Base-by-base conservation (phyloP, 2,888 invertebrate species). In the Acrobasis suavella region DNA sequence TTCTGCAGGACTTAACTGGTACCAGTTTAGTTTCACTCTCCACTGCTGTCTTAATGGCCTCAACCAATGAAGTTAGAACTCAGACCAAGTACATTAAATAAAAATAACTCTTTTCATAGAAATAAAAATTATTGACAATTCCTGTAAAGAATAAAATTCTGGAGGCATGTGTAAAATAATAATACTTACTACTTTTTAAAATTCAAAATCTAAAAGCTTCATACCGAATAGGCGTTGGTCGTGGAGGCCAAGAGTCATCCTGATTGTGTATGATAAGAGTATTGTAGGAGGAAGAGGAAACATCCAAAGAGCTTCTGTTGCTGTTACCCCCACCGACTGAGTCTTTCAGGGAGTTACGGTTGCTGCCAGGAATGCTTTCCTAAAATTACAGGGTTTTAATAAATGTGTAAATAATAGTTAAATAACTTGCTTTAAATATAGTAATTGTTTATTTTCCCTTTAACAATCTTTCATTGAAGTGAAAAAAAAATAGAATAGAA, bases 211-310 rank as follows among this genome's bases (percentile, higher is more conserved):
- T 5, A 15, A 16, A 50, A 17, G 5, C 1, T 5, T 17, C 10
- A 37, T 62, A 92, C 91, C 92, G 82, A 67, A 92, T 91, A 61
- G 91, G 89, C 2, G 91, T 89, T 14, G 90, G 92, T 72, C 92
- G 76, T 1, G 89, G 94, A 62, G 94, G 94, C 96, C 96, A 96
- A 15, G 95, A 94, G 76, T 95, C 96, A 76, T 96, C 96, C 71
- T 94, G 94, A 67, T 95, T 96, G 81, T 97, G 96, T 76, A 97
- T 97, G 71, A 97, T 96, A 55, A 97, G 93, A 14, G 97, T 97
- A 78, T 96, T 96, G 80, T 96, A 97, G 2, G 96, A 96, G 62
- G 96, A 96, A 9, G 96, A 95, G 38, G 96, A 96, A 6, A 96
- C 95, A 81, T 96, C 96, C 72, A 96, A 85, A 37, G 94, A 94